Evolutionary conservation across 2,113 vertebrate genomes (phyloP).

Genomic region (Chrysochloris asiatica): DNA sequence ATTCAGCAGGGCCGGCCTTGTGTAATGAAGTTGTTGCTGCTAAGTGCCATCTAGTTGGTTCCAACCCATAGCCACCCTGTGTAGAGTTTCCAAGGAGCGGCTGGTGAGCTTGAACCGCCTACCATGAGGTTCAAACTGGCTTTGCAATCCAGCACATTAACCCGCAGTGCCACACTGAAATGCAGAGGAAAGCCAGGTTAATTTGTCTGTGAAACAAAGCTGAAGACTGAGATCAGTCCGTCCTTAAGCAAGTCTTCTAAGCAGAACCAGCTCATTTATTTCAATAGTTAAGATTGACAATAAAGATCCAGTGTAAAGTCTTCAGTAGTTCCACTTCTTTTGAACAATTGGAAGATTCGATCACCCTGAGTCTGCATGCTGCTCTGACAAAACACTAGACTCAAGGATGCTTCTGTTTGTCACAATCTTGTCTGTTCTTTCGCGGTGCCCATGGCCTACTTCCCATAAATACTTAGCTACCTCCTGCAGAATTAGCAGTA

Average conservation of each 20-base stretch:
- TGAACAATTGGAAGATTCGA: background rate
- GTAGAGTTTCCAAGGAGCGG: no score
- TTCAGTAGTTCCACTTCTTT: background rate
- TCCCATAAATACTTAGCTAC: background rate
- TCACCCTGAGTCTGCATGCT: background rate
- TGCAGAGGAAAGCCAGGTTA: slow-evolving; percentile 12
- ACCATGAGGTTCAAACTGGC: no score
- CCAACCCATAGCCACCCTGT: no score
- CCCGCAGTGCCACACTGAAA: no score
- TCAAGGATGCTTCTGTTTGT: background rate
- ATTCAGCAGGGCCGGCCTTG: background rate
- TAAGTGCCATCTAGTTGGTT: no score
- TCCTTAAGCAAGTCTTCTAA: slow-evolving; percentile 32
- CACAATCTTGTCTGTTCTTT: background rate
- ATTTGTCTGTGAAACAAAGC: background rate
- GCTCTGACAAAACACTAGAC: background rate
- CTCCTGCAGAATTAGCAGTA: background rate
- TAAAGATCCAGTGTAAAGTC: background rate
- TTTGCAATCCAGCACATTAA: no score
- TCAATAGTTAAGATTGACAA: background rate
- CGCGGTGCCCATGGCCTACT: background rate
- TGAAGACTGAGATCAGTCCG: background rate
- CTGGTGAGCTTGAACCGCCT: no score
- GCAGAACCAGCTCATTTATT: background rate
- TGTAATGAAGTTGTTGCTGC: background rate